phyloP scores from a whole-genome alignment of 2,888 invertebrate genomes.

The Clepsis dumicolana region DNA sequence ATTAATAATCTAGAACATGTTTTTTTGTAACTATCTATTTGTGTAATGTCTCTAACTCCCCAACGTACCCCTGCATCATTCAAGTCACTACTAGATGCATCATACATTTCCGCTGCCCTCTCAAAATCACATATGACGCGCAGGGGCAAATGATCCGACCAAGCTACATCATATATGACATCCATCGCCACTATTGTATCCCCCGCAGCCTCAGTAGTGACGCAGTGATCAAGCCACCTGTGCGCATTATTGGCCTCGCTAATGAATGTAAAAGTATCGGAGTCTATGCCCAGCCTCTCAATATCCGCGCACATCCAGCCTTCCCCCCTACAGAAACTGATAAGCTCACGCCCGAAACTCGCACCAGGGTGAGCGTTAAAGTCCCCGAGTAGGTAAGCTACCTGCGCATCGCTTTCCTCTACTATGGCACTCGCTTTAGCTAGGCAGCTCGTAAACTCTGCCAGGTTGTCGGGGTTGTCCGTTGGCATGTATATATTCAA shows the following conservation, averaged over 20 bases:
- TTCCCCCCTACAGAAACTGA: neutral
- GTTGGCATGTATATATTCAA: conserved; percentile 14
- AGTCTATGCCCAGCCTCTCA: neutral
- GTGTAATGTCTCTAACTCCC: neutral
- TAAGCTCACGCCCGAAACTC: neutral
- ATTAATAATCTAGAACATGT: neutral
- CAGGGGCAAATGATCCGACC: neutral
- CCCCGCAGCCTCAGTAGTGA: neutral
- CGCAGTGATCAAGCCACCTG: neutral
- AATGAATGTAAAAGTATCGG: neutral
- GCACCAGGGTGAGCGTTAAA: neutral
- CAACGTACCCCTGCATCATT: neutral
- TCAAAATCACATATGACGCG: neutral
- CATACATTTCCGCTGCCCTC: neutral
- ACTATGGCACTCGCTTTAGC: neutral
- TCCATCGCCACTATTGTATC: neutral
- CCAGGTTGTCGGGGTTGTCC: neutral
- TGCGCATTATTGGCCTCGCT: neutral
- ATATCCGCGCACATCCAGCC: neutral
- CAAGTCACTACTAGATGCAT: neutral
- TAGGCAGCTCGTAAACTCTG: neutral
- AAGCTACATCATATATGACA: neutral
- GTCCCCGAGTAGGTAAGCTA: neutral
- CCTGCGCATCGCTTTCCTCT: neutral
- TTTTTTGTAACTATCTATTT: neutral